phyloP scores from a whole-genome alignment of 2,113 vertebrate genomes.

The Anguilla japonica region DNA sequence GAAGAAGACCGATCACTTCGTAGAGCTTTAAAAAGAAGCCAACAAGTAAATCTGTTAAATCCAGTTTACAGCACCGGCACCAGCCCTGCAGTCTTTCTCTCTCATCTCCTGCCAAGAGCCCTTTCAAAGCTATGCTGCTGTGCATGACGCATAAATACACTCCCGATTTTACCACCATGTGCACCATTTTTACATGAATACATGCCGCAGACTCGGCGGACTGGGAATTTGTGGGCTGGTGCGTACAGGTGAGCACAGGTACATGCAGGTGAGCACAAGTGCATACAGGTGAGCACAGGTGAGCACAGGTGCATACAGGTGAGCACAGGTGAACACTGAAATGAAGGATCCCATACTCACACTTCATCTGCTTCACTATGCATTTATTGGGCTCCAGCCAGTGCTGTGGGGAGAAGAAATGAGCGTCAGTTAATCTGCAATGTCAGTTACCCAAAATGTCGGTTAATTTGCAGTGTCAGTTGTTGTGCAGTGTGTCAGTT shows the following conservation, averaged over 20 bases:
- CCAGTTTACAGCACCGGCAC: neutral
- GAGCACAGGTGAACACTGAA: neutral
- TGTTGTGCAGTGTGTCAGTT: neutral
- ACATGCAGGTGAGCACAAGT: no score
- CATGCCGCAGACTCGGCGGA: neutral
- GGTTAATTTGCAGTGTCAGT: neutral
- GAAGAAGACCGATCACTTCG: slow-evolving; percentile 26
- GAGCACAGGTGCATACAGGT: neutral
- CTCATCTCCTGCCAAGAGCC: neutral
- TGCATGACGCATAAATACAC: no score
- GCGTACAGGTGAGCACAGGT: neutral
- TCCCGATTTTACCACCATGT: no score
- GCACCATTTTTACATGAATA: no score
- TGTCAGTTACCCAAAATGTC: neutral
- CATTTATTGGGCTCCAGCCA: slow-evolving; percentile 97
- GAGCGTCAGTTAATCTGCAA: neutral
- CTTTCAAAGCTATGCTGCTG: neutral
- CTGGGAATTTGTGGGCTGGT: neutral
- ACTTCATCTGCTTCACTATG: slow-evolving; percentile 96
- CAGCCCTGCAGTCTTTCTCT: neutral
- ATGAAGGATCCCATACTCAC: slow-evolving; percentile 75
- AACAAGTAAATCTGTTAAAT: slow-evolving; percentile 17
- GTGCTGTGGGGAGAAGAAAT: slow-evolving; percentile 76
- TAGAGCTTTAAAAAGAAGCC: neutral
- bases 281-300: no score